Evolutionary conservation across 2,797 vertebrate genomes (phyloP).

Genomic region (Odontamblyopus lacepedii): DNA sequence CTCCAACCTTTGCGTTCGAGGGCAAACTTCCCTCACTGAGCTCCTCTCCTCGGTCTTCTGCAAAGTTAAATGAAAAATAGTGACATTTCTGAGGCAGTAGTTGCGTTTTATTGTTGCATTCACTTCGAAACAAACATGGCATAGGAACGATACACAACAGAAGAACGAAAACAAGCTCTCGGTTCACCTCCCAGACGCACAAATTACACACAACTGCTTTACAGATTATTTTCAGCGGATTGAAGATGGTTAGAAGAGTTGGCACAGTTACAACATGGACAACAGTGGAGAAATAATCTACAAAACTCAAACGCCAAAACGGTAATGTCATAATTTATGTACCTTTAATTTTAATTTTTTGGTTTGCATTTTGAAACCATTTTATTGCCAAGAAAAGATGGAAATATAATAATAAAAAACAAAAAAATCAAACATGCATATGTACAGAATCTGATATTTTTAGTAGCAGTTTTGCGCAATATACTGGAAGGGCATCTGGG

Average conservation of each 20-base stretch:
- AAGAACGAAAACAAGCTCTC: constrained; percentile 3
- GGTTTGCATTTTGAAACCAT: neutral
- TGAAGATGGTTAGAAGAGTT: constrained; percentile 30
- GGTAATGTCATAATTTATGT: neutral
- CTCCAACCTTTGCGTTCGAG: too few relatives aligned
- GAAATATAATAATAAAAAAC: neutral
- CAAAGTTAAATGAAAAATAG: neutral
- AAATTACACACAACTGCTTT: constrained; percentile 27
- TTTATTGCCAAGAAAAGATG: neutral
- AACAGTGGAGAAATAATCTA: constrained; percentile 1
- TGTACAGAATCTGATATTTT: neutral
- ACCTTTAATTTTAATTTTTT: neutral
- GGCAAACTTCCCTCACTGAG: too few relatives aligned
- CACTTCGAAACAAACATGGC: constrained; percentile 39
- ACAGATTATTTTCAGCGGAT: neutral
- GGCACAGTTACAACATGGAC: constrained; percentile 49
- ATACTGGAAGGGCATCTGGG: neutral
- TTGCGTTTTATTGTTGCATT: constrained; percentile 51
- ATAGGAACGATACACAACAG: constrained; percentile 18
- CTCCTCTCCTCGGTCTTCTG: neutral
- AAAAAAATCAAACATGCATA: too few relatives aligned
- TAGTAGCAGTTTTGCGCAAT: neutral
- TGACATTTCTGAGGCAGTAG: constrained; percentile 32
- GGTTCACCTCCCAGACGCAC: constrained; percentile 26
- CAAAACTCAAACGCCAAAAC: neutral